Base-by-base conservation (phyloP, 1,140 invertebrate genomes). In the Drosophila grimshawi region DNA sequence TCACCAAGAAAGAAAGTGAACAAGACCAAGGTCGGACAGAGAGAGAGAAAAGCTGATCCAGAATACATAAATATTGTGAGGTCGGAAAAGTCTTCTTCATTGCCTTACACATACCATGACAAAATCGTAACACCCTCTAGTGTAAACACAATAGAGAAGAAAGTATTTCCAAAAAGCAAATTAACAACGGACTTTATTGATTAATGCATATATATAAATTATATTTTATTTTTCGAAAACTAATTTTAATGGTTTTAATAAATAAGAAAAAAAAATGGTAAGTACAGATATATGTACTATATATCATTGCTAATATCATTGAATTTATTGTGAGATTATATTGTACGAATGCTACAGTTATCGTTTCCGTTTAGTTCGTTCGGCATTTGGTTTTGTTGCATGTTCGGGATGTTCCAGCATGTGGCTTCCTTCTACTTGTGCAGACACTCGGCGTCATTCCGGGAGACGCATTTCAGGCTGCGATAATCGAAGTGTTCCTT, bases 401-500 rank as follows among this genome's bases (percentile, higher is more conserved):
- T 19, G 5, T 29, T 29, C 10, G 2, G 48, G 5, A 5, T 41
- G 8, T 1, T 7, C 1, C 39, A 2, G 39, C 3, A 2, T 8
- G 19, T 27, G 19, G 19, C 19, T 19, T 19, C 19, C 19, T 5
- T 65, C 27, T 78, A 88, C 45, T 85, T 88, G 45, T 68, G 63
- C 55, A 88, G 62, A 30, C 85, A 88, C 41, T 57, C 51, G 32
- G 74, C 85, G 19, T 76, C 75, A 4, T 78, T 71, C 75, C 78
- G 85, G 53, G 68, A 10, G 11, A 81, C 37, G 51, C 85, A 89
- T 6, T 63, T 65, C 8, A 65, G 49, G 5, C 4, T 30, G 19
- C 48, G 51, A 53, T 69, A 89, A 33, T 90, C 85, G 78, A 89
- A 89, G 30, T 62, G 80, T n/a, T 89, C 39, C 68, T 89, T 89